Evolutionary conservation across 2,797 vertebrate genomes (phyloP), one percentile per base, ranked within the genome.

Genomic region (Smutsia gigantea): DNA sequence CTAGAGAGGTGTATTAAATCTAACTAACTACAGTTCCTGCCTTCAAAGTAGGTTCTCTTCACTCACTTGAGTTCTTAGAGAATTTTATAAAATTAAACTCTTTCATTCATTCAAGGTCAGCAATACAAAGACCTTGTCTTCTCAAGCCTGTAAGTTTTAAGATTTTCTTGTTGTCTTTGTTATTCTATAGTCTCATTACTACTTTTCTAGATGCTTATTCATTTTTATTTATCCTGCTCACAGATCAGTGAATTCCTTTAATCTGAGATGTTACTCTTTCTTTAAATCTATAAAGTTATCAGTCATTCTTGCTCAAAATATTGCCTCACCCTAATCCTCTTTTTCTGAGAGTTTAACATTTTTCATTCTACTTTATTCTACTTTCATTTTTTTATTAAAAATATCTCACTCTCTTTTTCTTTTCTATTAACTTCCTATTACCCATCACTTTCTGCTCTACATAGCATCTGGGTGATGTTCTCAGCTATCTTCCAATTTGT

Each of bases 351-450:
- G 7, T 57, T 79, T 79, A 55, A 53, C 7, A 53, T 39, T 31
- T 84, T 72, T 72, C 39, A 71, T 21, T 71, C 34, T 42, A 42
- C 4, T 71, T 59, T 59, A 78, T 31, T 55, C 37, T 68, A 59
- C 51, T 86, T 85, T 78, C 72, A 57, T 74, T 92, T 61, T 69
- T 59, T 69, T 39, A 71, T 79, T 79, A 87, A 85, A 79, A 68
- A 37, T 46, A 61, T 79, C 31, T 87, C 53, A 39, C 79, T 87
- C 83, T 64, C n/a, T 79, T 87, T 87, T 78, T 42, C 14, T 79
- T 71, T 81, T 79, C 31, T 49, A 42, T 71, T 87, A 53, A 71
- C 53, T 93, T 49, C 31, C 63, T 57, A 27, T 75, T 68, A 79
- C 25, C 63, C 42, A 71, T 27, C n/a, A 71, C 42, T 79, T 39